Percentiles rank a stretch among this genome's conserved stretches.
phyloP scores from a whole-genome alignment of 2,113 vertebrate genomes.

The Coregonus clupeaformis region DNA sequence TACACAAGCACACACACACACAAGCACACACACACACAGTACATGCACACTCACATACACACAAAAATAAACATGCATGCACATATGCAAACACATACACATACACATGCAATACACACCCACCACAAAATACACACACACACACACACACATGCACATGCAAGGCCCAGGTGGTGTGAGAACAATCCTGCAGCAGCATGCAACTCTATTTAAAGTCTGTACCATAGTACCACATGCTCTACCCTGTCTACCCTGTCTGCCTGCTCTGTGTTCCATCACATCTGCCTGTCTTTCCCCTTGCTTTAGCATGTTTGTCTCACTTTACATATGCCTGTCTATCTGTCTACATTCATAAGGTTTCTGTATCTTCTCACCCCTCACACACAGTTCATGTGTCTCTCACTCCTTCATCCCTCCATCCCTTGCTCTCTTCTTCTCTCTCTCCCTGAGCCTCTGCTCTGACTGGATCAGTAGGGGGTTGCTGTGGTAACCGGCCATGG shows the following conservation, averaged over 20 bases:
- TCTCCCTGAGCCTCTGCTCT: slow-evolving; percentile 21
- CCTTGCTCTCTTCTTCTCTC: background rate
- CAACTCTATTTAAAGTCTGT: slow-evolving; percentile 52
- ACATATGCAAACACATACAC: too few relatives aligned
- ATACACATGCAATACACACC: too few relatives aligned
- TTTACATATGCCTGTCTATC: background rate
- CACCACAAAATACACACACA: background rate
- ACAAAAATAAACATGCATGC: too few relatives aligned
- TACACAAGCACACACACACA: background rate
- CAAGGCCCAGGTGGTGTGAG: slow-evolving; percentile 46
- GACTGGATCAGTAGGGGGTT: slow-evolving; percentile 44
- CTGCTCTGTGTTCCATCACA: too few relatives aligned
- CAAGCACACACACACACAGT: too few relatives aligned
- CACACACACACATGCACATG: slow-evolving; percentile 17
- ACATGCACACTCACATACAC: too few relatives aligned
- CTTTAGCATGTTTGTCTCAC: background rate
- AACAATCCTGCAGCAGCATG: slow-evolving; percentile 37
- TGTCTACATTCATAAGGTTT: background rate
- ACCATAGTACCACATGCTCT: slow-evolving; percentile 34
- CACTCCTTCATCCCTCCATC: background rate
- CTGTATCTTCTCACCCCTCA: background rate
- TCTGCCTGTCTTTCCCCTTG: background rate
- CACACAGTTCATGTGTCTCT: background rate
- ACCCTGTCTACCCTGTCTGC: background rate
- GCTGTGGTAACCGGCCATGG: slow-evolving; percentile 53